Evolutionary conservation across 2,113 vertebrate genomes (phyloP).

Genomic region (Malaclemys terrapin): DNA sequence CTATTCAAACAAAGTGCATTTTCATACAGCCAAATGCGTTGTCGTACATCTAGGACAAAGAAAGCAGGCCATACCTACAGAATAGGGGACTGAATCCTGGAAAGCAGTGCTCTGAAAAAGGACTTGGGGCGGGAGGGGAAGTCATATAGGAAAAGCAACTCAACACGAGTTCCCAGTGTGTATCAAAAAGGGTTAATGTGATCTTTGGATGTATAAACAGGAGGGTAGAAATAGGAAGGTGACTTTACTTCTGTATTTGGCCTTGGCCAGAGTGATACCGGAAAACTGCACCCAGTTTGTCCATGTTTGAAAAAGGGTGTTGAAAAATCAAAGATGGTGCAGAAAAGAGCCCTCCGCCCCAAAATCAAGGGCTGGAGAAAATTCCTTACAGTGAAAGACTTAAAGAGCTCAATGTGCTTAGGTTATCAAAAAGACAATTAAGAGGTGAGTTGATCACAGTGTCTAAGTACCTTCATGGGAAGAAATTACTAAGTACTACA

Average conservation of each 20-base stretch:
- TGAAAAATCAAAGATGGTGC: not conserved
- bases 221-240: too few species aligned
- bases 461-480: not conserved
- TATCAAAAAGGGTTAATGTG: not conserved
- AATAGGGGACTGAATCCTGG: not conserved
- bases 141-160: not conserved
- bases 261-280: too few species aligned
- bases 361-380: not conserved
- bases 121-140: not conserved
- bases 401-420: not conserved
- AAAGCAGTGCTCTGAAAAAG: not conserved
- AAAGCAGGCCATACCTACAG: not conserved
- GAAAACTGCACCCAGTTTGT: not conserved
- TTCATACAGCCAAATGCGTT: not conserved
- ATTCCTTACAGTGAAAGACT: not conserved
- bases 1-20: not conserved
- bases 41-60: not conserved
- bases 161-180: not conserved
- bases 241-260: too few species aligned
- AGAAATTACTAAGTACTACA: not conserved
- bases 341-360: not conserved
- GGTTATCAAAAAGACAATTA: not conserved
- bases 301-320: not conserved
- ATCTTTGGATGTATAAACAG: not conserved
- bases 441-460: not conserved